Base-by-base conservation (phyloP, 2,113 vertebrate species). In the Cololabis saira region DNA sequence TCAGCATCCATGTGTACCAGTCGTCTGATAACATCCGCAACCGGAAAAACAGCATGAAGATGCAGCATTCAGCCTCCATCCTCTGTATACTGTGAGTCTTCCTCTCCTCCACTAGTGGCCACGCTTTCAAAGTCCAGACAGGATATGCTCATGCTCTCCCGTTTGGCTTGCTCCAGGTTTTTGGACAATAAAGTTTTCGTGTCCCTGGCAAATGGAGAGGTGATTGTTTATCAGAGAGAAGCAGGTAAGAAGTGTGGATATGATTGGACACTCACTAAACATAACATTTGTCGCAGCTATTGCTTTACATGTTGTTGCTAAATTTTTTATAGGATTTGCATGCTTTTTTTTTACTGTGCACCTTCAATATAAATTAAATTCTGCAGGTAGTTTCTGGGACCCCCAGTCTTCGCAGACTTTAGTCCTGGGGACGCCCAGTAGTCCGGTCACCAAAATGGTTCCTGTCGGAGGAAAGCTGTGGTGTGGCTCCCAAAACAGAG, bases 21-120 rank as follows among this genome's bases (percentile, higher is more conserved):
- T 99, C 97, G 1, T 99, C 98, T 0, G 98, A 99, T 90, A 99
- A 97, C 90, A 99, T 99, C 90, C 95, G 98, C 0, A 99, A 99
- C 79, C 90, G 98, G 64, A 98, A 98, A 87, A 99, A 99, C 93
- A 99, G 98, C 92, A 94, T 99, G 97, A 99, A 99, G 91, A 98
- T 99, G 92, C 98, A 99, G 24, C 97, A 99, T 1, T 63, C 94
- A 0, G 96, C 98, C 0, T 93, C 98, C 0, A 95, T 98, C 76
- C 95, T 96, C 74, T 98, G 96, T 80, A 93, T 99, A 69, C 76
- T 98, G 98, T 99, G 87, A 95, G 97, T 89, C n/a, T 60, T 4
- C 17, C 12, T n/a, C 15, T 1, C 14, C n/a, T 2, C 0, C n/a
- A 37, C 7, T 5, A 0, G 22, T 22, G 33, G 5, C 33, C 33